Evolutionary conservation across 2,113 vertebrate species (phyloP).

Genomic region (Corvus hawaiiensis): DNA sequence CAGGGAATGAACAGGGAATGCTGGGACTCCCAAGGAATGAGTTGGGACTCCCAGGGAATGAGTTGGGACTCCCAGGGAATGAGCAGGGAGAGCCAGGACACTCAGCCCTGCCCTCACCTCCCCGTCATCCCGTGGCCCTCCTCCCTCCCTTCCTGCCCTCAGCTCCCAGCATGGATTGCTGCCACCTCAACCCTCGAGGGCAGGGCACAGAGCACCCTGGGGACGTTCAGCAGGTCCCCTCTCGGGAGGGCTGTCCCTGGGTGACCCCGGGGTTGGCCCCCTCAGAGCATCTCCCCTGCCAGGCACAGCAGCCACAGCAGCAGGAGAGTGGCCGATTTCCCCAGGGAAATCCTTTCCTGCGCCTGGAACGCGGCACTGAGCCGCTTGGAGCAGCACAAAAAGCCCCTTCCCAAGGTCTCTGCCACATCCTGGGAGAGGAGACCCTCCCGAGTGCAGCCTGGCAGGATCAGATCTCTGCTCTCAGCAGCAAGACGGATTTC

Average conservation of each 20-base stretch:
- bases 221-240: neutral
- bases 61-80: no score
- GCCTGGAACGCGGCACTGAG: neutral
- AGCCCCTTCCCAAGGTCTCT: neutral
- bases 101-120: neutral
- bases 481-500: neutral
- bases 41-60: no score
- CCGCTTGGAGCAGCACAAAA: neutral
- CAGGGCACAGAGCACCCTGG: neutral
- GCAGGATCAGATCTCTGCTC: neutral
- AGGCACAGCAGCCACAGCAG: neutral
- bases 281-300: neutral
- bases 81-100: neutral
- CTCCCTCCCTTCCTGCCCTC: neutral
- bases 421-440: neutral
- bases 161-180: neutral
- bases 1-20: neutral
- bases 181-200: neutral
- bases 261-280: no score
- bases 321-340: neutral
- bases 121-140: rapidly evolving
- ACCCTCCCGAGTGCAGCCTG: neutral
- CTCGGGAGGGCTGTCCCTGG: neutral
- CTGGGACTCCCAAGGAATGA: no score
- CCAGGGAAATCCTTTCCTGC: neutral